phyloP scores from a whole-genome alignment of 2,888 invertebrate genomes.

The Lycocerus yunnanus region DNA sequence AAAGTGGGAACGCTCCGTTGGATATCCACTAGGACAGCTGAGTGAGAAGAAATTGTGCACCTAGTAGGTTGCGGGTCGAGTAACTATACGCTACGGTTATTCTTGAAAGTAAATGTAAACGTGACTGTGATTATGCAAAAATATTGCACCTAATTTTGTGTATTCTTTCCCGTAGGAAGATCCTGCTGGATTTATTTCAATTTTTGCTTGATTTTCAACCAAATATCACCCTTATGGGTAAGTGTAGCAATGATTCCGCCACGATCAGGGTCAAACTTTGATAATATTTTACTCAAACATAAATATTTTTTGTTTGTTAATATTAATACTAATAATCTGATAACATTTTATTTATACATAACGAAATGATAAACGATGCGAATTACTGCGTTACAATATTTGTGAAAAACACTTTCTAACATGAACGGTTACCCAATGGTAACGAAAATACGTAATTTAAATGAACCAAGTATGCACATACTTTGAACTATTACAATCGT shows the following conservation, averaged over 20 bases:
- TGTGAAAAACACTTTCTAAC: background rate
- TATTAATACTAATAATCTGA: background rate
- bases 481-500: background rate
- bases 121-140: background rate
- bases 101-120: background rate
- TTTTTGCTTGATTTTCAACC: background rate
- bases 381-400: background rate
- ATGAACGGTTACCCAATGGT: background rate
- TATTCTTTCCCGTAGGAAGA: background rate
- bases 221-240: background rate
- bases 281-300: background rate
- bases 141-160: background rate
- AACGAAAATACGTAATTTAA: background rate
- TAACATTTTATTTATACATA: background rate
- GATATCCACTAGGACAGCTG: constrained; percentile 29
- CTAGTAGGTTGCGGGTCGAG: background rate
- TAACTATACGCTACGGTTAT: background rate
- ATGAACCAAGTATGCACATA: background rate
- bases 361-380: background rate
- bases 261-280: background rate
- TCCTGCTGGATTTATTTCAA: background rate
- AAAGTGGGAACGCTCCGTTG: constrained; percentile 11
- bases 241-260: background rate
- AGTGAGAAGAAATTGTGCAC: constrained; percentile 16
- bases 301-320: background rate